These are phyloP conservation scores for Drosophila arizonae DNA, from an alignment of 1,140 invertebrate genomes.

Conservation along the genomic window DNA sequence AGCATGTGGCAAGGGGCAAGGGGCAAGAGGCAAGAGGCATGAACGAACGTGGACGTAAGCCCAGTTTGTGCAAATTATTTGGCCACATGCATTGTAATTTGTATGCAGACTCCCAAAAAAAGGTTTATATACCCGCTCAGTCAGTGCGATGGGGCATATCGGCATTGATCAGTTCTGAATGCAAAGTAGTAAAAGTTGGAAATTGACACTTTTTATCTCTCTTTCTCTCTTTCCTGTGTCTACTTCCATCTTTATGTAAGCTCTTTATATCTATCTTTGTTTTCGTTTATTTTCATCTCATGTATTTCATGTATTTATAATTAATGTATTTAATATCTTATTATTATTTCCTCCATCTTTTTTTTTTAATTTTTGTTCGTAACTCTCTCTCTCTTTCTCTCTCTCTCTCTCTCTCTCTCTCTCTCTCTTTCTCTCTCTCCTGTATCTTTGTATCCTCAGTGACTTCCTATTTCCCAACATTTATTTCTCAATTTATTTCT, in stretches of 20 bases:
- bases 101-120: constrained; percentile 28
- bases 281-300: no score
- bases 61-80: constrained; percentile 25
- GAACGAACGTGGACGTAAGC: not conserved
- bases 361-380: no score
- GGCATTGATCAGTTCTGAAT: not conserved
- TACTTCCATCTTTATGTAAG: not conserved
- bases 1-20: constrained; percentile 11
- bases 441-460: no score
- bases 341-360: no score
- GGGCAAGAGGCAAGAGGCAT: not conserved
- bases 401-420: no score
- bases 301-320: no score
- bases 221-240: not conserved
- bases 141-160: not conserved
- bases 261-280: not conserved
- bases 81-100: constrained; percentile 41
- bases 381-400: no score
- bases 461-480: no score
- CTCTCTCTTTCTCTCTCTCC: no score
- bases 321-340: no score
- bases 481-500: no score
- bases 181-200: not conserved
- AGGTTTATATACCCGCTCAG: not conserved
- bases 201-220: not conserved